These are phyloP conservation scores for Bombus fervidus DNA, from an alignment of 1,140 invertebrate species.

Conservation along the genomic window DNA sequence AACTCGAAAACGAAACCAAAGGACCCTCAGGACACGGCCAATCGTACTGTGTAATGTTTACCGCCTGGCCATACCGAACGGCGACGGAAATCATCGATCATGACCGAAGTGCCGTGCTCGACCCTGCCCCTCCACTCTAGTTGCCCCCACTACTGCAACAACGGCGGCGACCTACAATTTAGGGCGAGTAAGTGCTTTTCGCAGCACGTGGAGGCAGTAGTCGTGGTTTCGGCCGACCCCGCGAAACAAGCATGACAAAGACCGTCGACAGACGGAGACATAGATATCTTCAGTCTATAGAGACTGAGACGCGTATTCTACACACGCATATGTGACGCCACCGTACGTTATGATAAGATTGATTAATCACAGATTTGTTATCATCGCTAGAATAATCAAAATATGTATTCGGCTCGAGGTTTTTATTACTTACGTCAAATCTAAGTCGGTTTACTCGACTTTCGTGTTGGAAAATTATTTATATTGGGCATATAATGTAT, in stretches of 20 bases:
- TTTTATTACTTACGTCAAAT: neutral
- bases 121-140: conserved; percentile 41
- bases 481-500: neutral
- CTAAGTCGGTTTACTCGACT: neutral
- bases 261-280: conserved; percentile 13
- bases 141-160: conserved; percentile 20
- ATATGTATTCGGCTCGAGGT: neutral
- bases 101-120: conserved; percentile 66
- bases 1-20: conserved; percentile 70
- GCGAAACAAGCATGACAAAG: conserved; percentile 69
- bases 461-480: too few species aligned
- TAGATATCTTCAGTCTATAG: conserved; percentile 23
- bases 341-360: conserved; percentile 14
- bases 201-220: conserved; percentile 80
- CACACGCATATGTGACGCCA: conserved; percentile 34
- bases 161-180: conserved; percentile 80
- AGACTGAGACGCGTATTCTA: conserved; percentile 19
- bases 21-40: conserved; percentile 77
- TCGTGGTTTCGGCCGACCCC: conserved; percentile 71
- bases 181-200: conserved; percentile 72
- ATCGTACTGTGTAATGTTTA: conserved; percentile 81
- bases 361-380: conserved; percentile 33
- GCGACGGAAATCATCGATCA: conserved; percentile 71
- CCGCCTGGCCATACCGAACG: conserved; percentile 75
- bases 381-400: conserved; percentile 12